Evolutionary conservation across 2,797 vertebrate species (phyloP).

Genomic region (Psittacula derbiana): DNA sequence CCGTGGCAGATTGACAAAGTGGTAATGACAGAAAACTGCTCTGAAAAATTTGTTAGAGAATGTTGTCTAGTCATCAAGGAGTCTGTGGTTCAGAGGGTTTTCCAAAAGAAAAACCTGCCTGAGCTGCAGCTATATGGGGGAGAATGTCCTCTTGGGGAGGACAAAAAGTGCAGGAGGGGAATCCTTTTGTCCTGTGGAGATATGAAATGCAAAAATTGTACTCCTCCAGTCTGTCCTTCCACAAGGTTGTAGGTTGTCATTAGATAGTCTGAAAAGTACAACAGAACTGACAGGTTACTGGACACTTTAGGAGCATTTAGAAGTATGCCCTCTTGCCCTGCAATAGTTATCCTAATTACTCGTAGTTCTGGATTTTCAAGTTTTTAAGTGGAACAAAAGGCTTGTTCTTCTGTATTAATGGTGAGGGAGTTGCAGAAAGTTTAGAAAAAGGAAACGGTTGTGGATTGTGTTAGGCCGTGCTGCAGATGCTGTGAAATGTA

Average conservation of each 20-base stretch:
- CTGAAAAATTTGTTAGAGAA: constrained; percentile 25
- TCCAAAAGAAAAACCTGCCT: neutral
- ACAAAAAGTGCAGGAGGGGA: neutral
- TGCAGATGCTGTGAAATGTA: neutral
- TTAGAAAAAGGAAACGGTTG: neutral
- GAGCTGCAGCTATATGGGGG: constrained; percentile 5
- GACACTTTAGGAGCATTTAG: neutral
- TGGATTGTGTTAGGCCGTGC: fast-evolving
- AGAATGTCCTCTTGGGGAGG: neutral
- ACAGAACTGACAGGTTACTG: neutral
- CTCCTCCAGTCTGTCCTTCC: neutral
- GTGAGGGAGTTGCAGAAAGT: neutral
- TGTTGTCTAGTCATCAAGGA: neutral
- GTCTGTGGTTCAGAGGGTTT: neutral
- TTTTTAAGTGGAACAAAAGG: neutral
- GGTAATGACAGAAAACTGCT: constrained; percentile 15
- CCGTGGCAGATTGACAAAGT: constrained; percentile 24
- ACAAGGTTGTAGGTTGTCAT: neutral
- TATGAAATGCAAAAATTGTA: fast-evolving
- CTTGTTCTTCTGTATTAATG: neutral
- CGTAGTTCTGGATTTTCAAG: neutral
- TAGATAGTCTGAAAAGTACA: neutral
- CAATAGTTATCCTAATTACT: neutral
- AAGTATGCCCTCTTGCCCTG: neutral
- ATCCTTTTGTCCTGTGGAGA: neutral